phyloP scores from a whole-genome alignment of 2,888 invertebrate species.

The Nycteola revayana region DNA sequence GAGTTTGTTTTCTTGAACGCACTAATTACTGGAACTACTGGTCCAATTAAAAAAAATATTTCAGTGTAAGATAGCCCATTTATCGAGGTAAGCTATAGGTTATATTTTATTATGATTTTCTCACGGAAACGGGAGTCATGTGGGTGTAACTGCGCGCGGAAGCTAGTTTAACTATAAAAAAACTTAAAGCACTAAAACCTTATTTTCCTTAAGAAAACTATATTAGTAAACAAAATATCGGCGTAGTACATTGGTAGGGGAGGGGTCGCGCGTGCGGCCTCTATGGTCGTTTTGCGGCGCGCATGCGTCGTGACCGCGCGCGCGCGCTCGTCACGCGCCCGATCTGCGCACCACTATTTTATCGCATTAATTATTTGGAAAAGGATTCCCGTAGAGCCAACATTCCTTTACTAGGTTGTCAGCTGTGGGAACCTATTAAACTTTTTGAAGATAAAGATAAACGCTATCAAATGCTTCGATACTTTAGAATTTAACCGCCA shows the following conservation, averaged over 20 bases:
- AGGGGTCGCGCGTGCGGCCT: constrained; percentile 71
- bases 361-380: constrained; percentile 81
- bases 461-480: no score
- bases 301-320: constrained; percentile 77
- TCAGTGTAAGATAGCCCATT: no score
- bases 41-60: no score
- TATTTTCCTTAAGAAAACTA: constrained; percentile 21
- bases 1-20: no score
- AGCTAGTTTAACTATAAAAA: no score
- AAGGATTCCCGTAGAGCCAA: constrained; percentile 69
- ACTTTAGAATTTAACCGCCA: no score
- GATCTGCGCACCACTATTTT: constrained; percentile 71
- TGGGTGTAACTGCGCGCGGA: no score
- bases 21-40: constrained; percentile 48
- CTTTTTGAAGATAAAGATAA: not conserved
- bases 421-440: constrained; percentile 56
- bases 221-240: constrained; percentile 23
- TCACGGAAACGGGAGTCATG: no score
- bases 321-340: constrained; percentile 76
- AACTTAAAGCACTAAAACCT: no score
- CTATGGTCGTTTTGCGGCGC: constrained; percentile 59
- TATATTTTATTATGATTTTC: no score
- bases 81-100: no score
- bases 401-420: constrained; percentile 58
- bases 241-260: constrained; percentile 25